Percentiles rank a stretch among this genome's conserved stretches.
These are phyloP conservation scores for Drosophila elegans DNA, from an alignment of 1,140 invertebrate species.

Conservation along the genomic window DNA sequence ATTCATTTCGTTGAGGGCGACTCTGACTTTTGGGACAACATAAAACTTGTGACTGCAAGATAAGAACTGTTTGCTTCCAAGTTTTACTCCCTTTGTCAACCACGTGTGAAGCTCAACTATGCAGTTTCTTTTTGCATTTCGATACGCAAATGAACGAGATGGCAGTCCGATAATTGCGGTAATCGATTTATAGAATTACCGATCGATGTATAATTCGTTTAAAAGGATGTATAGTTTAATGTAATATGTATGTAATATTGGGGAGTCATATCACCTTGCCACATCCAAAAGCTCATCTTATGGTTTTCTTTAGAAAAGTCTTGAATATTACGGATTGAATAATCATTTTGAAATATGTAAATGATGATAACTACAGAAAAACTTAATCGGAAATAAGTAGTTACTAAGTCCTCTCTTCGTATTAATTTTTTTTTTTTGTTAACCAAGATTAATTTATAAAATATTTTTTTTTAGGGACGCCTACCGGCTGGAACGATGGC, in stretches of 20 bases:
- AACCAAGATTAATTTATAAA: not conserved
- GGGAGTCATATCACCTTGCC: no score
- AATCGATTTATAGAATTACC: not conserved
- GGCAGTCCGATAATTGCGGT: not conserved
- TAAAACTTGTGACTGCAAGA: not conserved
- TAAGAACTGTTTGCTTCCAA: no score
- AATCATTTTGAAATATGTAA: no score
- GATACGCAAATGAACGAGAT: not conserved
- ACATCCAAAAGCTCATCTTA: no score
- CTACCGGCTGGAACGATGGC: conserved; percentile 95
- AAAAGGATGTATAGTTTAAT: no score
- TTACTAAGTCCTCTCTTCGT: no score
- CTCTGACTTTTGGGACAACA: not conserved
- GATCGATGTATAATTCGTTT: not conserved
- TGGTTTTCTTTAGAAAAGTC: no score
- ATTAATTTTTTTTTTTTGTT: no score
- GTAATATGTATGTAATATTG: no score
- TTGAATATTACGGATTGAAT: no score
- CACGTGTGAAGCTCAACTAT: not conserved
- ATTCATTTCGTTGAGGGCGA: not conserved
- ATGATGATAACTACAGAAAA: no score
- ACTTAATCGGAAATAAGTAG: no score
- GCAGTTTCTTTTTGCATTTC: not conserved
- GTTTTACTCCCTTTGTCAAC: not conserved
- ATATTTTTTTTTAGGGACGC: conserved; percentile 88